Conservation (phyloP, 1,140 invertebrate genomes). For the Platorchestia sp. region DNA sequence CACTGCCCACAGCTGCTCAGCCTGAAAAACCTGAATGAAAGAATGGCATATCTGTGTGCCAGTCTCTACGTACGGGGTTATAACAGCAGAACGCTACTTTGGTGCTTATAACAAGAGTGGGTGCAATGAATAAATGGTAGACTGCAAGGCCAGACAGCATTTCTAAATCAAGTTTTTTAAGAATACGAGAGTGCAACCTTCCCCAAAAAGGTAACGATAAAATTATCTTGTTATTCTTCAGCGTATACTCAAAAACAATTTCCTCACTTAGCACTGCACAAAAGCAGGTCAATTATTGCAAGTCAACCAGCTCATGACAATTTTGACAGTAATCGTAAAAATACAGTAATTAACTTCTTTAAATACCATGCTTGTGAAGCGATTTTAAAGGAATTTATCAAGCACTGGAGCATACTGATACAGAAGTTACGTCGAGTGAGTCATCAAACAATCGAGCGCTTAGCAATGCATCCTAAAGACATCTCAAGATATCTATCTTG, state of each 20-base stretch:
- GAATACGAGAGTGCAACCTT: not conserved
- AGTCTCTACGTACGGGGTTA: not conserved
- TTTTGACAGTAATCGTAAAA: not conserved
- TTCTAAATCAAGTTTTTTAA: not conserved
- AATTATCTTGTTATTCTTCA: not conserved
- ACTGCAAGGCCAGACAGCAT: not conserved
- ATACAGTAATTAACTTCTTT: not conserved
- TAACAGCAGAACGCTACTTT: not conserved
- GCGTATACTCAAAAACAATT: not conserved
- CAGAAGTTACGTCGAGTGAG: not conserved
- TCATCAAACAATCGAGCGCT: not conserved
- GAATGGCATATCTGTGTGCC: not conserved
- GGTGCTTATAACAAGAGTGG: not conserved
- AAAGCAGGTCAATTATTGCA: not conserved
- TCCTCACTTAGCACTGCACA: not conserved
- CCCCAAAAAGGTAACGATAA: no score
- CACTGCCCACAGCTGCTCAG: not conserved
- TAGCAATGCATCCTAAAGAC: not conserved
- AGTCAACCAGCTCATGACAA: not conserved
- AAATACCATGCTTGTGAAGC: no score
- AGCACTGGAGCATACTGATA: not conserved
- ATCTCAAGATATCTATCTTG: not conserved
- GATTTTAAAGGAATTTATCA: not conserved
- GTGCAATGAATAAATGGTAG: not conserved
- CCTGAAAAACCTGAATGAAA: not conserved